Percentiles rank a stretch among this genome's conserved stretches.
Evolutionary conservation across 2,888 invertebrate species (phyloP).

Genomic region (Acanthacorydalis orientalis): DNA sequence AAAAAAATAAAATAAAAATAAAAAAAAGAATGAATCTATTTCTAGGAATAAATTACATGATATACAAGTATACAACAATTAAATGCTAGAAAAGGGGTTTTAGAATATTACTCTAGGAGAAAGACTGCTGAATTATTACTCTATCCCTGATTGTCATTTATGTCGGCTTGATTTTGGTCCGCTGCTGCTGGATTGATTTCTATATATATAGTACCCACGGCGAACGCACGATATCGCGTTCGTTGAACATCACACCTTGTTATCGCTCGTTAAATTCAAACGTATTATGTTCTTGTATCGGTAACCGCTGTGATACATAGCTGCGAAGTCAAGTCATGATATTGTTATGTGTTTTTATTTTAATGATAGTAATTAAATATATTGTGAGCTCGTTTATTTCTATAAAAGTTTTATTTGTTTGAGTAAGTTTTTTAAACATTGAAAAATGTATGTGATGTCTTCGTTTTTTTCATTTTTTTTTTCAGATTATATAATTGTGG

Average conservation of each 20-base stretch:
- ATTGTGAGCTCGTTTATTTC: background rate
- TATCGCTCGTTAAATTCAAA: background rate
- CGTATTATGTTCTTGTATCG: background rate
- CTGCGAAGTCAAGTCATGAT: background rate
- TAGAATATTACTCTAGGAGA: conserved; percentile 2
- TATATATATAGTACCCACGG: background rate
- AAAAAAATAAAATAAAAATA: conserved; percentile 12
- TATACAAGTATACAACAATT: background rate
- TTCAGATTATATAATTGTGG: background rate
- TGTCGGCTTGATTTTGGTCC: background rate
- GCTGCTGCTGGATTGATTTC: background rate
- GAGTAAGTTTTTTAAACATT: background rate
- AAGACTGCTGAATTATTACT: conserved; percentile 1
- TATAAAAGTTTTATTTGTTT: background rate
- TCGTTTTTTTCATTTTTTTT: background rate
- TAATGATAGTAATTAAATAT: too few relatives aligned
- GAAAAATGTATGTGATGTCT: too few relatives aligned
- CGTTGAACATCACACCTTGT: background rate
- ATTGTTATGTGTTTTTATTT: too few relatives aligned
- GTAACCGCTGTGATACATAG: background rate
- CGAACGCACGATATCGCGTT: background rate
- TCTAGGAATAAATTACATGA: conserved; percentile 7
- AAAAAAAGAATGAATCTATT: conserved; percentile 28
- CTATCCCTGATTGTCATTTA: background rate
- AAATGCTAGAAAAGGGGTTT: conserved; percentile 1